phyloP scores from a whole-genome alignment of 1,140 invertebrate genomes.

The Cecropterus lyciades region DNA sequence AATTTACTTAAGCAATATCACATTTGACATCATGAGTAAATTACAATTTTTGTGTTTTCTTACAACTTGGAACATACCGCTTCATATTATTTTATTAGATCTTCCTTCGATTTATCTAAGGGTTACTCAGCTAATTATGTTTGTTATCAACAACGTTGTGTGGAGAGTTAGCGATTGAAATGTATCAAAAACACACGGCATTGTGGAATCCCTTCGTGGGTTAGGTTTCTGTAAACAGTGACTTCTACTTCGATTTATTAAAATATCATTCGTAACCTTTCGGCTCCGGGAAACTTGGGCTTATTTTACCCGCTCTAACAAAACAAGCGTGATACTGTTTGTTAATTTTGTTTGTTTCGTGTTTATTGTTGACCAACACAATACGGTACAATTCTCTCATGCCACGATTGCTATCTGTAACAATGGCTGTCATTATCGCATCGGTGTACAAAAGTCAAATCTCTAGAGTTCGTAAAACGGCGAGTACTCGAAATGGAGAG shows the following conservation, averaged over 20 bases:
- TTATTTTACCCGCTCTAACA: neutral
- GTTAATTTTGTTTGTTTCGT: neutral
- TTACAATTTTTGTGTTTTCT: no score
- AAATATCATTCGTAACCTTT: constrained; percentile 2
- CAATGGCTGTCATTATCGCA: constrained; percentile 28
- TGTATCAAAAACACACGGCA: no score
- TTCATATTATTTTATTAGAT: no score
- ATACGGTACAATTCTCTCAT: neutral
- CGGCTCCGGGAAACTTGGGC: neutral
- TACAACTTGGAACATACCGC: no score
- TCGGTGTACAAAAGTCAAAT: constrained; percentile 40
- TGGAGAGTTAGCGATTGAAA: no score
- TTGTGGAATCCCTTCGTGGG: no score
- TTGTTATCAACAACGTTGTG: no score
- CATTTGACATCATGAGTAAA: no score
- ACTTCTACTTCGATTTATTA: neutral
- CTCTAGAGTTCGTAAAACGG: constrained; percentile 37
- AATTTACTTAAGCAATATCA: no score
- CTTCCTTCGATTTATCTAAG: no score
- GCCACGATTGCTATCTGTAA: neutral
- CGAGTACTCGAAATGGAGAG: constrained; percentile 23
- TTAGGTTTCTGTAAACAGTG: neutral
- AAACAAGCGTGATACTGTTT: neutral
- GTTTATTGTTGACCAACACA: neutral
- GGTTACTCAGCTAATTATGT: no score